These are phyloP conservation scores for Blastobasis adustella DNA, from an alignment of 2,888 invertebrate genomes.

Conservation along the genomic window DNA sequence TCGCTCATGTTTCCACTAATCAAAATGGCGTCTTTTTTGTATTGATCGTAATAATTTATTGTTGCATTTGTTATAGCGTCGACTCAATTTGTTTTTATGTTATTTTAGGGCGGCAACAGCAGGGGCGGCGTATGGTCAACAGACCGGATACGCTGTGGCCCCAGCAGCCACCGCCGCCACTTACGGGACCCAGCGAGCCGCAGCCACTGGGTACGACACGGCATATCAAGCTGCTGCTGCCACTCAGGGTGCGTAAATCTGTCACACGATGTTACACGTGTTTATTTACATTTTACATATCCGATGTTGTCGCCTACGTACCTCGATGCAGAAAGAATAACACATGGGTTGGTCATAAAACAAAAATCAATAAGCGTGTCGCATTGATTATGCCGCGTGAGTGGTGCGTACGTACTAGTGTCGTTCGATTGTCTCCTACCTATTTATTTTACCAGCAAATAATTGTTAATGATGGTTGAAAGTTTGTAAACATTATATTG, in stretches of 20 bases:
- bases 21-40: slow-evolving; percentile 66
- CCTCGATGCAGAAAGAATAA: neutral
- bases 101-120: slow-evolving; percentile 80
- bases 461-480: no score
- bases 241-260: slow-evolving; percentile 78
- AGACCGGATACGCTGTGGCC: slow-evolving; percentile 89
- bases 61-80: slow-evolving; percentile 17
- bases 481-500: no score
- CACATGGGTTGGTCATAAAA: slow-evolving; percentile 10
- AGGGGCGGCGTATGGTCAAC: slow-evolving; percentile 88
- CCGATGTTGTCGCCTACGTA: neutral
- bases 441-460: no score
- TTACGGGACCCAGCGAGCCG: slow-evolving; percentile 87
- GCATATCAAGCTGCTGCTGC: slow-evolving; percentile 89
- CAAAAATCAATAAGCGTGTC: slow-evolving; percentile 17
- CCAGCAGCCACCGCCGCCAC: slow-evolving; percentile 88
- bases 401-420: no score
- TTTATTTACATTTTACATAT: slow-evolving; percentile 15
- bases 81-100: slow-evolving; percentile 53
- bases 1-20: slow-evolving; percentile 53
- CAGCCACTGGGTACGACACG: slow-evolving; percentile 87
- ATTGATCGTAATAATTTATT: slow-evolving; percentile 45
- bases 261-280: neutral
- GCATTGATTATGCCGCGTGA: neutral
- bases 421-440: no score